phyloP scores from a whole-genome alignment of 2,888 invertebrate genomes.

The Eupithecia pulchellata region DNA sequence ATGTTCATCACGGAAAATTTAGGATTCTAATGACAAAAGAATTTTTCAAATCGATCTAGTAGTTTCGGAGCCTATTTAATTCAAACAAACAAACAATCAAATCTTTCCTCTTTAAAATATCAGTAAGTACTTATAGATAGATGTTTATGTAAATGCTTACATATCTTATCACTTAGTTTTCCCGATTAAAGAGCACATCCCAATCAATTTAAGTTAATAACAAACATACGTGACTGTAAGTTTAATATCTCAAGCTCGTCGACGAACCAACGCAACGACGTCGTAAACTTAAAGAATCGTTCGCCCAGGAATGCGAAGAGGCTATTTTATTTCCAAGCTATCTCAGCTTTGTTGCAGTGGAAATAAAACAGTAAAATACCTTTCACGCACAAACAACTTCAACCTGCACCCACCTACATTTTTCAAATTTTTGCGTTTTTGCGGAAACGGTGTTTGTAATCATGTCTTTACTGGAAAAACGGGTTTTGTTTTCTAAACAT shows the following conservation, averaged over 20 bases:
- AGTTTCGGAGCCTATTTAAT: too few relatives aligned
- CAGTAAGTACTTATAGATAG: too few relatives aligned
- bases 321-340: slow-evolving; percentile 27
- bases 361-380: slow-evolving; percentile 10
- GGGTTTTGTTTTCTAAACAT: too few relatives aligned
- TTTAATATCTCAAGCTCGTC: neutral
- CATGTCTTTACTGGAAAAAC: too few relatives aligned
- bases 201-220: neutral
- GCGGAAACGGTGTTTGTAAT: neutral
- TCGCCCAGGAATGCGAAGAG: slow-evolving; percentile 19
- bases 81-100: too few relatives aligned
- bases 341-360: slow-evolving; percentile 2
- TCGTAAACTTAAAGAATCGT: neutral
- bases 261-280: slow-evolving; percentile 2
- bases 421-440: neutral
- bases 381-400: slow-evolving; percentile 6
- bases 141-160: too few relatives aligned
- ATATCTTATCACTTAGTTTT: too few relatives aligned
- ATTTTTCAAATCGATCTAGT: too few relatives aligned
- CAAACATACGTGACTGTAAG: neutral
- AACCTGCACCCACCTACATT: neutral
- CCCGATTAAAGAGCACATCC: neutral
- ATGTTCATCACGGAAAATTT: too few relatives aligned
- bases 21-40: too few relatives aligned
- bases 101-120: too few relatives aligned